Percentiles rank a stretch among this genome's conserved stretches.
These are phyloP conservation scores for Cinclus mexicanus DNA, from an alignment of 2,113 vertebrate species.

Conservation along the genomic window DNA sequence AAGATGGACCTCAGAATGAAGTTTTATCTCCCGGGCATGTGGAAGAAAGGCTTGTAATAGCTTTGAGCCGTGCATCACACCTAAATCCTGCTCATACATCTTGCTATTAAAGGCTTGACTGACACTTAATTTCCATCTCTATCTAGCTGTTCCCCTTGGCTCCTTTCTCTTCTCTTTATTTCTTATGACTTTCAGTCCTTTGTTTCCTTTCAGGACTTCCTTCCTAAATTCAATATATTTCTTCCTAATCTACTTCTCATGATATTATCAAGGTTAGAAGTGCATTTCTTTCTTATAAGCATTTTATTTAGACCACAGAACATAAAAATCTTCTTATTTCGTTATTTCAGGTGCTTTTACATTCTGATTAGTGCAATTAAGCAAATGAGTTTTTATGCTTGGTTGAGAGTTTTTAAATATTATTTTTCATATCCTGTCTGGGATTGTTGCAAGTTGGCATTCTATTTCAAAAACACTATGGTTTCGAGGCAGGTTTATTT, in stretches of 20 bases:
- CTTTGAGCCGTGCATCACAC: not conserved
- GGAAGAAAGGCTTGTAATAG: not conserved
- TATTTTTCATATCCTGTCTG: not conserved
- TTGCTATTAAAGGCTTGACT: constrained; percentile 14
- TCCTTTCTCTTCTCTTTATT: not conserved
- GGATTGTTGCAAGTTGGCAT: not conserved
- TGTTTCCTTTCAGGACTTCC: not conserved
- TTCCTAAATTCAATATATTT: not conserved
- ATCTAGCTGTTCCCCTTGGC: not conserved
- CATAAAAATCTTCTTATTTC: not conserved
- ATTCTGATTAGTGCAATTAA: not conserved
- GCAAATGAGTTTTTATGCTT: not conserved
- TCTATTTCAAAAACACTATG: not conserved
- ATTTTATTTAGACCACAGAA: not conserved
- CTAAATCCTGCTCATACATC: not conserved
- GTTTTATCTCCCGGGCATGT: not conserved
- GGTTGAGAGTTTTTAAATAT: not conserved
- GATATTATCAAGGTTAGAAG: not conserved
- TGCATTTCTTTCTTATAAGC: not conserved
- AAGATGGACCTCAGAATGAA: not conserved
- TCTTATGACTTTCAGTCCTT: not conserved
- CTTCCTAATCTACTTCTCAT: not conserved
- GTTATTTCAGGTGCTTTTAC: not conserved
- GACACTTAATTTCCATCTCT: constrained; percentile 21
- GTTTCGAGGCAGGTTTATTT: not conserved